Base-by-base conservation (phyloP, 2,888 invertebrate genomes). In the Ceramica pisi region DNA sequence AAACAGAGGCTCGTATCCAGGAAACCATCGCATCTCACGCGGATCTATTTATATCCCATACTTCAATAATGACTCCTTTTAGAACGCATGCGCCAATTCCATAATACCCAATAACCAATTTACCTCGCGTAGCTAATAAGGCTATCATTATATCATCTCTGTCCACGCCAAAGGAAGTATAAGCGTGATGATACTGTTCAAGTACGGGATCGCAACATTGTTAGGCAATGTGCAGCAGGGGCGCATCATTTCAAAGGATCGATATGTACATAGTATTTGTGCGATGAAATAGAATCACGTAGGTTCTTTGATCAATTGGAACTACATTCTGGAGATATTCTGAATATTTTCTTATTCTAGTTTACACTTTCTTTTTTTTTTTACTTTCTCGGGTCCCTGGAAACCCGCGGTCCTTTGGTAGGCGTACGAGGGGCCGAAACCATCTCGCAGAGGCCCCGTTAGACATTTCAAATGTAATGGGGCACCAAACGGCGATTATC, bases 71-170 rank as follows among this genome's bases (percentile, higher is more conserved):
- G 23, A 14, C 21, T 4, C 48, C 21, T 71, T 72, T 71, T 57
- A 73, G 60, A 57, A 72, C 19, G 23, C 12, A 60, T 23, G 59
- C 9, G 51, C 26, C 6, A 50, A 2, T 35, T 62, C 63, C 60
- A 1, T 75, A 80, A 80, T 75, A 46, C 19, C n/a, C 75, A 50
- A 75, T 80, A 55, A 23, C 16, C 4, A 0, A 75, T 75, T 35
- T 66, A 19, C 9, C 46, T 65, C 75, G 75, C 81, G 75, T 80
- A 55, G 0, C 38, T 62, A 80, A 74, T 74, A 73, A 60, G 72
- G 73, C 80, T 26, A 79, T 80, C 66, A 80, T 50, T 75, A 55
- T 64, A 80, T 50, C 16, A 75, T 75, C 81, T 75, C 80, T 80
- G 81, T 46, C 59, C 26, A 44, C 44, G 75, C 53, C 55, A 26